These are phyloP conservation scores for Pseudorhombus dupliciocellatus DNA, from an alignment of 2,113 vertebrate species.

Conservation along the genomic window DNA sequence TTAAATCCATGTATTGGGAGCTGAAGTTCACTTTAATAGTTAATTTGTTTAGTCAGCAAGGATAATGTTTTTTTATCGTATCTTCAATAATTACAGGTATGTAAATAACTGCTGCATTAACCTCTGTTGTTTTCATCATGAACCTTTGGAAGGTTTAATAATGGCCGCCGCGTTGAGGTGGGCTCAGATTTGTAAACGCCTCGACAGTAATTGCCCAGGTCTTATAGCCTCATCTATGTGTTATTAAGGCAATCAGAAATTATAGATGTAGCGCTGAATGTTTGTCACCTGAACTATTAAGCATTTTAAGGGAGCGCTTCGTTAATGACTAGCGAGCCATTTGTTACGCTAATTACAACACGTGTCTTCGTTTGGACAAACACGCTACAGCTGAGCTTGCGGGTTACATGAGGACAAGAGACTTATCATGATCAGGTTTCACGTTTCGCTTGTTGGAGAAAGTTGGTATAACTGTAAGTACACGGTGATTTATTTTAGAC, in stretches of 20 bases:
- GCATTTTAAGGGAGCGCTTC: constrained; percentile 54
- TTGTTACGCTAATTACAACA: constrained; percentile 63
- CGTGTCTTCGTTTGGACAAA: constrained; percentile 34
- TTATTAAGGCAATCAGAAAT: constrained; percentile 61
- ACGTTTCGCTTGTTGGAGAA: constrained; percentile 7
- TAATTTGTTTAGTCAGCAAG: constrained; percentile 36
- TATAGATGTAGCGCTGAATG: constrained; percentile 54
- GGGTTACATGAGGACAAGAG: constrained; percentile 37
- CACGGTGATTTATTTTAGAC: constrained; percentile 49
- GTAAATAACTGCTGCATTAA: constrained; percentile 47
- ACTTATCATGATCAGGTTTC: constrained; percentile 5
- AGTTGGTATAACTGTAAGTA: constrained; percentile 26
- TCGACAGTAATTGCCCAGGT: constrained; percentile 51
- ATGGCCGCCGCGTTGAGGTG: constrained; percentile 39
- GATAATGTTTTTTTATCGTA: not conserved
- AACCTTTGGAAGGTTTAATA: constrained; percentile 43
- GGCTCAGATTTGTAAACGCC: constrained; percentile 43
- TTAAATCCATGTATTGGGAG: constrained; percentile 44
- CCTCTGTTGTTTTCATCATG: constrained; percentile 29
- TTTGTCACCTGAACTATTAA: constrained; percentile 63
- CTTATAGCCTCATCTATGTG: constrained; percentile 58
- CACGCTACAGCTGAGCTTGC: constrained; percentile 40
- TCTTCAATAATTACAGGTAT: constrained; percentile 36
- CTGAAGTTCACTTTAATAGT: constrained; percentile 6
- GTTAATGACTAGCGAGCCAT: constrained; percentile 60